These are phyloP conservation scores for Synergus gifuensis DNA, from an alignment of 2,888 invertebrate species.

Conservation along the genomic window DNA sequence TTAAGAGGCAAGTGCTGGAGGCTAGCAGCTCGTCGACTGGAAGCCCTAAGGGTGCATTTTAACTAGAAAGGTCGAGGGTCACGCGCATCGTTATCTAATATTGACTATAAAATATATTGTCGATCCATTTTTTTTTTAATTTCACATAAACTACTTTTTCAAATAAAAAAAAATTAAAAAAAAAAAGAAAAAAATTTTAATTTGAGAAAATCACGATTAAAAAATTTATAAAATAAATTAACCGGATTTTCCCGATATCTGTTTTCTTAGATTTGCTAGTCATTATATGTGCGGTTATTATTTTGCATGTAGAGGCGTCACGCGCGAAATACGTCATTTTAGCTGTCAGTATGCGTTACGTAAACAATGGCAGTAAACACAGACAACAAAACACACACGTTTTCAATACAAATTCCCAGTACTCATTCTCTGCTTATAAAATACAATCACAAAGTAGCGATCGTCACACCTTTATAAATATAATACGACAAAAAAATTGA, in stretches of 20 bases:
- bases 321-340: conserved; percentile 16
- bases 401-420: not conserved
- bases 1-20: not conserved
- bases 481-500: not conserved
- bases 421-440: not conserved
- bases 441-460: not conserved
- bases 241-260: not conserved
- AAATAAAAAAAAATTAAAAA: too few relatives aligned
- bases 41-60: conserved; percentile 3
- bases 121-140: not conserved
- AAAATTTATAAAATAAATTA: not conserved
- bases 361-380: conserved; percentile 1
- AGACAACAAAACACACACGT: not conserved
- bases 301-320: conserved; percentile 28
- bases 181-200: too few relatives aligned
- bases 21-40: not conserved
- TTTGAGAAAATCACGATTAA: not conserved
- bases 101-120: not conserved
- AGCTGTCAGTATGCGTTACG: conserved; percentile 24
- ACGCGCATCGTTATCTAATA: not conserved
- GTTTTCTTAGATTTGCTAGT: not conserved
- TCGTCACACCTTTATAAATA: not conserved
- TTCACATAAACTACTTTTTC: not conserved
- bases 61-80: conserved; percentile 1
- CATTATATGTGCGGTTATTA: not conserved